Base-by-base conservation (phyloP, 2,113 vertebrate genomes). In the Parotia lawesii region DNA sequence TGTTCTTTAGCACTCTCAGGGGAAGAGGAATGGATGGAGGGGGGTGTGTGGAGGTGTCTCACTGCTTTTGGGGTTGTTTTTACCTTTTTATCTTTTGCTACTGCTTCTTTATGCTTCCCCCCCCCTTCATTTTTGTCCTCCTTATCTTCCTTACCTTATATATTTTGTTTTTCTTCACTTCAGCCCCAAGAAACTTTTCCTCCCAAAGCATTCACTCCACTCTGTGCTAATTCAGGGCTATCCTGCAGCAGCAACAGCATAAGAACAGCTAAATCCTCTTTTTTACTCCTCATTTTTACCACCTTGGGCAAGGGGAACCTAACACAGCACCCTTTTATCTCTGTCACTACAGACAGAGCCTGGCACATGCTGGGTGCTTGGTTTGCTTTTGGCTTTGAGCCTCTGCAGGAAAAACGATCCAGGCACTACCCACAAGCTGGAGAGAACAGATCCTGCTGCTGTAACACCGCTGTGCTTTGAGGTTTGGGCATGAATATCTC, bases 371-470 rank as follows among this genome's bases (percentile, higher is more conserved):
- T 9, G 50, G 28, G 3, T 12, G 51, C 79, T 69, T 6, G 37
- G 23, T 35, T 79, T 35, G 83, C 13, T 0, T 10, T 20, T 25
- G 18, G 37, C 40, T 61, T 53, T 37, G 25, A 87, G 42, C 24
- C 35, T 48, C 37, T 28, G 58, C 56, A 44, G 75, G 58, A 16
- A 16, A 23, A 73, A 9, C 12, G 3, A 76, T 33, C 4, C 67
- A 17, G 28, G 9, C 23, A 2, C 21, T 1, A 1, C 2, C 20
- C 10, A 15, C 23, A 15, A 20, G 11, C 28, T 3, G 20, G 2
- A 16, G 22, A 54, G 67, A 37, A 1, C 25, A 11, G 50, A 38
- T 6, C 47, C 38, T 23, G 2, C 40, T 2, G 66, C 66, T 23
- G 62, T 1, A 33, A 50, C 53, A 4, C 10, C 45, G 29, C 58